Evolutionary conservation across 2,113 vertebrate species (phyloP), one percentile per base, ranked within the genome.

Genomic region (Ceuthmochares aereus): DNA sequence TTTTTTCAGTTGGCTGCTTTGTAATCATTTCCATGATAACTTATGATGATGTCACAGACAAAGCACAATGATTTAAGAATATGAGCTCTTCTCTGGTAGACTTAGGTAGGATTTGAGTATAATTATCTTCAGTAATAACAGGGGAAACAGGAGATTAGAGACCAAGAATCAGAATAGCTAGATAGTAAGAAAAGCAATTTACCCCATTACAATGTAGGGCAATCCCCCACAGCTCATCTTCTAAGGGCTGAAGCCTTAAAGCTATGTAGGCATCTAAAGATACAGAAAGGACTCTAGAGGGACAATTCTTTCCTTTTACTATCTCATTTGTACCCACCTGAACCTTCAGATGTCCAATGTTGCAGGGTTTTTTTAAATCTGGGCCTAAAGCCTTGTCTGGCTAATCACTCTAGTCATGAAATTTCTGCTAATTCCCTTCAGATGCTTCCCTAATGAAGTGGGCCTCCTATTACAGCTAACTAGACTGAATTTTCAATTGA

Each of bases 21-120:
- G 59, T 43, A 72, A 79, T 94, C 7, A 84, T 87, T 94, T 94
- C 86, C 95, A 89, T 73, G 90, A 74, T 76, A 94, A 76, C 6
- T 76, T 93, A 21, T 54, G 56, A 92, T 75, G 69, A 90, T 90
- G 73, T 69, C 80, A 95, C 21, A 54, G 60, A 60, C 52, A 95
- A 90, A 89, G 49, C 23, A 84, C 59, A 83, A 72, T 45, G 59
- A 72, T 83, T 89, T 87, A 81, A 75, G 64, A 95, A 49, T 14
- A 88, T 82, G 47, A 80, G 14, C 54, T 84, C 76, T 90, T 66
- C 56, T 72, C 51, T 68, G 52, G 60, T 73, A 84, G 77, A 87
- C 6, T 73, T 82, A 64, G 29, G 68, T 84, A 74, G 60, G 67
- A 90, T 89, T 92, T 84, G 43, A 84, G 80, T 54, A 59, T 45